Conservation (phyloP, 2,888 invertebrate species). For the Neoascia interrupta region DNA sequence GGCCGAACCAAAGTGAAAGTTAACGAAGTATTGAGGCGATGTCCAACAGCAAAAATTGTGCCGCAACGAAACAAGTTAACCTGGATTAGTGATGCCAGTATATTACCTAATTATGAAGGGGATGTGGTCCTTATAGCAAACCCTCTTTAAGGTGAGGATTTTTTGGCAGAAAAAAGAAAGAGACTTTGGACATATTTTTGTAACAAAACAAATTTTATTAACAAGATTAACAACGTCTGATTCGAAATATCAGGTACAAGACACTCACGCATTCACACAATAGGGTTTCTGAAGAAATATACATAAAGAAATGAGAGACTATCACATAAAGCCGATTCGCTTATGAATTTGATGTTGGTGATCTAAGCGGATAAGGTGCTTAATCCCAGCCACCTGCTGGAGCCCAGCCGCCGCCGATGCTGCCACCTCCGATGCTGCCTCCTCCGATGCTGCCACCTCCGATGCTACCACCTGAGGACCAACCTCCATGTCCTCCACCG, state of each 20-base stretch:
- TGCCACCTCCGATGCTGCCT: slow-evolving; percentile 43
- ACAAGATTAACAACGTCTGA: slow-evolving; percentile 66
- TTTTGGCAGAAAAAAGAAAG: too few relatives aligned
- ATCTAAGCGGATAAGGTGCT: slow-evolving; percentile 6
- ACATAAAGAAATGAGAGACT: slow-evolving; percentile 45
- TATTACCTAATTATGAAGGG: too few relatives aligned
- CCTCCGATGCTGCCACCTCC: slow-evolving; percentile 46
- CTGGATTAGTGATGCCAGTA: too few relatives aligned
- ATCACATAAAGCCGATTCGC: slow-evolving; percentile 57
- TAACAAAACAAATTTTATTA: slow-evolving; percentile 60
- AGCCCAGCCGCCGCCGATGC: slow-evolving; percentile 51
- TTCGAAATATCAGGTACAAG: slow-evolving; percentile 58
- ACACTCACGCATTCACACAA: slow-evolving; percentile 60
- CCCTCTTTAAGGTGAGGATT: too few relatives aligned
- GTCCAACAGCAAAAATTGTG: too few relatives aligned
- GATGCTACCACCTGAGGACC: slow-evolving; percentile 54
- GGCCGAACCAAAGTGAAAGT: slow-evolving; percentile 30
- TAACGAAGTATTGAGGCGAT: background rate
- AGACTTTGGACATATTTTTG: too few relatives aligned
- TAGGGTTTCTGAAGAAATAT: slow-evolving; percentile 3
- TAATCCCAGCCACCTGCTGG: slow-evolving; percentile 55
- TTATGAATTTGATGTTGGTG: slow-evolving; percentile 36
- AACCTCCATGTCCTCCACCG: slow-evolving; percentile 59
- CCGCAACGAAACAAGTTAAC: too few relatives aligned
- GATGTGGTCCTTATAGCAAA: too few relatives aligned